Evolutionary conservation across 2,797 vertebrate genomes (phyloP), one percentile per base, ranked within the genome.

Genomic region (Dromococcyx pavoninus): DNA sequence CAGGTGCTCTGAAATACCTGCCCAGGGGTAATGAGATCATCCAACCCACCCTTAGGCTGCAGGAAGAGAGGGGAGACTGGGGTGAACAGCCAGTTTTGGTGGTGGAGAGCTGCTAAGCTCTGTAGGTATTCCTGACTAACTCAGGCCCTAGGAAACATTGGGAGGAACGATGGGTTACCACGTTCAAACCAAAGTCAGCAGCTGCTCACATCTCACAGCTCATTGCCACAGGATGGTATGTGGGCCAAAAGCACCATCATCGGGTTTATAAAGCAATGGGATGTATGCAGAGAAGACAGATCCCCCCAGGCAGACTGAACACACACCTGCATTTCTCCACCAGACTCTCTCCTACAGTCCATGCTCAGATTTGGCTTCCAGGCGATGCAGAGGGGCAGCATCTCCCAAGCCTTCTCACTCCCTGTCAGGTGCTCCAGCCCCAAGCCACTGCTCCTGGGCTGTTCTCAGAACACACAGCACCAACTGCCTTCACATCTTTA

Each of bases 391-490:
- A 91, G 28, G 2, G n/a, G 9, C 21, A 81, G 41, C 58, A 72
- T 65, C 46, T 80, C 65, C 48, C 43, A 79, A 53, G 53, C 44
- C 7, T 7, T 66, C 25, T 61, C 24, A 43, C 48, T 86, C 25
- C 17, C 57, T 2, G 0, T 17, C 62, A 1, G 0, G 30, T 57
- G 57, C 13, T 62, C 53, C 0, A 1, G 48, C 75, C 50, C n/a
- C 56, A 76, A 17, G 18, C 62, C 4, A 6, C 67, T 73, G 60
- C 48, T 58, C 39, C 53, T 19, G 57, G 32, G n/a, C 32, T 41
- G 32, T 30, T 89, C n/a, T 35, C 0, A 0, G 44, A 54, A 75
- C 50, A 61, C 41, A 44, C 7, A 37, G 39, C 44, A 71, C 33
- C 61, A 51, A 17, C 32, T 10, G 16, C 24, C 22, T 9, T 78